A percentile compares a stretch with the other conserved stretches of the same genome.
These are phyloP conservation scores for Cynopterus brachyotis DNA, from an alignment of 2,113 vertebrate species.

Conservation along the genomic window DNA sequence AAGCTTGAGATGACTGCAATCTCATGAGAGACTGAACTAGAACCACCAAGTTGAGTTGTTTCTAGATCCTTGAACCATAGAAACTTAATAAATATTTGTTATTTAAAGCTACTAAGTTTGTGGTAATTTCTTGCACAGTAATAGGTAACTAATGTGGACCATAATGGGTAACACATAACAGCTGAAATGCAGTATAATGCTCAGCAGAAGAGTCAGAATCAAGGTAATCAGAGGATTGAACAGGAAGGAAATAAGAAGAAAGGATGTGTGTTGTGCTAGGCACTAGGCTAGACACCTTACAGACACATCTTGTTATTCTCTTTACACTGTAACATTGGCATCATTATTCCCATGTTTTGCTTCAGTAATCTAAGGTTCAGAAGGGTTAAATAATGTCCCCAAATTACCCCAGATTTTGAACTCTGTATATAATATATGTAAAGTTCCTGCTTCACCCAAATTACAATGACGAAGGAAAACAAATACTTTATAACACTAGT, in stretches of 20 bases:
- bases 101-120: not conserved
- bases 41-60: not conserved
- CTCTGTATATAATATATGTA: not conserved
- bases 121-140: not conserved
- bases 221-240: not conserved
- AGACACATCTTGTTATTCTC: not conserved
- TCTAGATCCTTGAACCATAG: not conserved
- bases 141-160: not conserved
- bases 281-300: not conserved
- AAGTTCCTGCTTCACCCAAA: not conserved
- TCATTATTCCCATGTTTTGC: not conserved
- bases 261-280: not conserved
- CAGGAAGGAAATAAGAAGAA: not conserved
- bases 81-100: not conserved
- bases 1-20: not conserved
- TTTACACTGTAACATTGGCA: too few relatives aligned
- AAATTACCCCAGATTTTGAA: not conserved
- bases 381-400: not conserved
- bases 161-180: not conserved
- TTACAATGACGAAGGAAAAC: not conserved
- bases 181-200: not conserved
- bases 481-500: not conserved
- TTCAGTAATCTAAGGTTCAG: not conserved
- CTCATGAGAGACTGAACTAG: not conserved
- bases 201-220: not conserved